Evolutionary conservation across 2,888 invertebrate species (phyloP).

Genomic region (Leptopilina syphax): DNA sequence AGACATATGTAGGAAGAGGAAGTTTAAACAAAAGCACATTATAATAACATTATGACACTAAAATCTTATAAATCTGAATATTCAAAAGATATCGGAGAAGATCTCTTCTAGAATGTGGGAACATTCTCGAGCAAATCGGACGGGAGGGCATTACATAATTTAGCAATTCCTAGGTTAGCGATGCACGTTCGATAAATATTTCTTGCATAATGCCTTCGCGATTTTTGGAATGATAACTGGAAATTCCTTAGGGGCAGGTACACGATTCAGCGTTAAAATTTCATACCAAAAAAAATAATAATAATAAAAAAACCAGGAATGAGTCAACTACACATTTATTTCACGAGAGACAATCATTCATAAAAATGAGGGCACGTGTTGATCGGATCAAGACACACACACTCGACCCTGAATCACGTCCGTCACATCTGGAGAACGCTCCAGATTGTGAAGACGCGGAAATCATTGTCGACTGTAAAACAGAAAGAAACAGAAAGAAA

Average conservation of each 20-base stretch:
- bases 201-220: conserved; percentile 37
- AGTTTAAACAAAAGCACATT: conserved; percentile 24
- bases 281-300: too few species aligned
- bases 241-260: conserved; percentile 28
- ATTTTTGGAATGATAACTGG: conserved; percentile 23
- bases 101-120: conserved; percentile 39
- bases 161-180: conserved; percentile 35
- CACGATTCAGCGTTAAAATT: conserved; percentile 34
- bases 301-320: too few species aligned
- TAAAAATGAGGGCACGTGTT: conserved; percentile 18
- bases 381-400: conserved; percentile 10
- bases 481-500: neutral
- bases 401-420: conserved; percentile 40
- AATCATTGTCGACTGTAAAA: neutral
- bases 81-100: conserved; percentile 29
- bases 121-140: conserved; percentile 30
- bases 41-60: conserved; percentile 4
- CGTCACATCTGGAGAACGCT: conserved; percentile 37
- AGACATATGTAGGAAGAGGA: conserved; percentile 2
- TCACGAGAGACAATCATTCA: conserved; percentile 19
- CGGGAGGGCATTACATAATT: conserved; percentile 30
- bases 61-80: conserved; percentile 39
- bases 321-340: too few species aligned
- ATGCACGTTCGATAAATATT: conserved; percentile 40
- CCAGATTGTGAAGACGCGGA: conserved; percentile 48